A percentile compares a stretch with the other conserved stretches of the same genome.
phyloP scores from a whole-genome alignment of 2,888 invertebrate genomes.

The Capitulum mitella region DNA sequence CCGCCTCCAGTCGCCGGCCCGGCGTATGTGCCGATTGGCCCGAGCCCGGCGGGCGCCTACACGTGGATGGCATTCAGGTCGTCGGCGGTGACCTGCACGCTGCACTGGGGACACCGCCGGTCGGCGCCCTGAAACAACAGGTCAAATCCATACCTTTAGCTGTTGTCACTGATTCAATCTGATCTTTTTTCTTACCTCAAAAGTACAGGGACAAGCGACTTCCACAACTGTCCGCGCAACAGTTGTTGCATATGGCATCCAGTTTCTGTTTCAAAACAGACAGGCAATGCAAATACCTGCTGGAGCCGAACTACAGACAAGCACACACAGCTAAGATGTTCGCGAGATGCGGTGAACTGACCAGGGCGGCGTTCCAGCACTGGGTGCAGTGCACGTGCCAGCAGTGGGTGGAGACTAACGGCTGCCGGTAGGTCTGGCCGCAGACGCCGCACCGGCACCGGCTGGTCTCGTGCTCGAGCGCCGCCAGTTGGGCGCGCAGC shows the following conservation, averaged over 20 bases:
- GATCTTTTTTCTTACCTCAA: too few species aligned
- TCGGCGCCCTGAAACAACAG: constrained; percentile 58
- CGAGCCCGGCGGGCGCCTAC: constrained; percentile 49
- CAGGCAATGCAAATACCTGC: too few species aligned
- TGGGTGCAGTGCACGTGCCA: constrained; percentile 95
- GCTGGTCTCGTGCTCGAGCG: constrained; percentile 30
- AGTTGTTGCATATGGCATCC: too few species aligned
- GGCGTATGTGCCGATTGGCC: too few species aligned
- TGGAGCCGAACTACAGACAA: too few species aligned
- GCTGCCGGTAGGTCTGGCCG: constrained; percentile 57
- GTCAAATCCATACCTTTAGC: too few species aligned
- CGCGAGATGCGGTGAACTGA: constrained; percentile 40
- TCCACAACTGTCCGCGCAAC: background rate
- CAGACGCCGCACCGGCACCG: constrained; percentile 17
- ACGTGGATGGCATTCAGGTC: constrained; percentile 83
- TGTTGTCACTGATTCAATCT: too few species aligned
- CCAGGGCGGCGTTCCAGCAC: constrained; percentile 64
- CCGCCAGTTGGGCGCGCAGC: constrained; percentile 32
- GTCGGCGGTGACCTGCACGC: constrained; percentile 80
- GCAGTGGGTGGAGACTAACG: constrained; percentile 86
- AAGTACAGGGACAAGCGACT: too few species aligned
- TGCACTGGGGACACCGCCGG: constrained; percentile 90
- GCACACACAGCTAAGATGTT: too few species aligned
- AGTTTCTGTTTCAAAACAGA: too few species aligned
- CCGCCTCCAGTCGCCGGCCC: too few species aligned